A percentile compares a stretch with the other conserved stretches of the same genome.
Evolutionary conservation across 2,113 vertebrate species (phyloP).

Genomic region (Typhlomys cinereus): DNA sequence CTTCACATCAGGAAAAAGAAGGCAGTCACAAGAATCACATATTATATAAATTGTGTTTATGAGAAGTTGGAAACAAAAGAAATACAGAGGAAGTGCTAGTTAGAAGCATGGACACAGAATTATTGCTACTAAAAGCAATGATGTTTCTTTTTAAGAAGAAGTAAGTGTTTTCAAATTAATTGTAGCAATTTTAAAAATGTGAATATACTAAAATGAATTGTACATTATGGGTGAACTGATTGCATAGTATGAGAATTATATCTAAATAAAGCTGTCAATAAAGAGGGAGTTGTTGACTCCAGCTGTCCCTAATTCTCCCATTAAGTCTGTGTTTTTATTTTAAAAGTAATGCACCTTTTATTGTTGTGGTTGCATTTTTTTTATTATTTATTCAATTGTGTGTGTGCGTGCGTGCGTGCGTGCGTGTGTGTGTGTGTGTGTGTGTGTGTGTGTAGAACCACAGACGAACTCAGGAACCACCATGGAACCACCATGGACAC

Average conservation of each 20-base stretch:
- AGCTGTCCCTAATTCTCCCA: not conserved
- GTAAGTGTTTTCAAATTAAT: not conserved
- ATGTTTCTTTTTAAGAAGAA: not conserved
- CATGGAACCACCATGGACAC: no score
- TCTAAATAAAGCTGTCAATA: not conserved
- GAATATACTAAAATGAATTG: not conserved
- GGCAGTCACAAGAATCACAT: not conserved
- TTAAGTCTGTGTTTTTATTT: not conserved
- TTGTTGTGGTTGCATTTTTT: not conserved
- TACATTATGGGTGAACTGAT: not conserved
- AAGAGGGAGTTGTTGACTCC: not conserved
- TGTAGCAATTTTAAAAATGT: not conserved
- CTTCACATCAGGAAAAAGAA: not conserved
- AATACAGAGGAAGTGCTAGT: no score
- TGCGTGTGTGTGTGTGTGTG: no score
- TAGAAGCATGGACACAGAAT: not conserved
- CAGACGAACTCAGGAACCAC: no score
- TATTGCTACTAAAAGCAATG: not conserved
- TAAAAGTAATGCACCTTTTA: not conserved
- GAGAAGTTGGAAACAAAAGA: no score
- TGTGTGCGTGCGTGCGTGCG: no score
- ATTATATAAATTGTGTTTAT: not conserved
- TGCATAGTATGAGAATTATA: not conserved
- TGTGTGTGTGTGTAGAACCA: no score
- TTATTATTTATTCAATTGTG: no score